phyloP scores from a whole-genome alignment of 2,888 invertebrate genomes.

The Ditylenchus weischeri region DNA sequence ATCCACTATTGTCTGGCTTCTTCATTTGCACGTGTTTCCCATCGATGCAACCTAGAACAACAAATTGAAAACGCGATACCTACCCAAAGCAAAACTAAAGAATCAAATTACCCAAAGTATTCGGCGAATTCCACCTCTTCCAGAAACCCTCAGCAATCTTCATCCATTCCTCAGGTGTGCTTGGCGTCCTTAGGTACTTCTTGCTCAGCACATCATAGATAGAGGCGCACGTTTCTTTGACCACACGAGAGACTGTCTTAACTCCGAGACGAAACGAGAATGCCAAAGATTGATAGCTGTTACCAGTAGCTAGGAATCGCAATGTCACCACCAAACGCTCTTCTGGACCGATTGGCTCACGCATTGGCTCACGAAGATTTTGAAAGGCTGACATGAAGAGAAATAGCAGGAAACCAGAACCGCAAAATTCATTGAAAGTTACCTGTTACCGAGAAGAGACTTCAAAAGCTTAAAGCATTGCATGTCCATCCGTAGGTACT shows the following conservation, averaged over 20 bases:
- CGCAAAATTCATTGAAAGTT: not conserved
- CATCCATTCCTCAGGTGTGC: not conserved
- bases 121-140: not conserved
- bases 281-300: conserved; percentile 1
- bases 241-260: not conserved
- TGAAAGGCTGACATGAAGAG: not conserved
- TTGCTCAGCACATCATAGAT: not conserved
- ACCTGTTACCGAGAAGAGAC: not conserved
- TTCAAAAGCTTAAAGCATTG: not conserved
- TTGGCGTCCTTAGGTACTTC: not conserved
- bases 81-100: not conserved
- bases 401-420: not conserved
- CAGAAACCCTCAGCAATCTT: not conserved
- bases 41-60: not conserved
- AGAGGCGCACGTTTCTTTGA: not conserved
- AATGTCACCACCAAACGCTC: conserved; percentile 2
- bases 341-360: not conserved
- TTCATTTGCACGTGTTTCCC: conserved; percentile 2
- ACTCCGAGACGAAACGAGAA: not conserved
- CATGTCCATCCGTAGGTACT: not conserved
- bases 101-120: not conserved
- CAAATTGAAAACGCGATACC: not conserved
- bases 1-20: not conserved
- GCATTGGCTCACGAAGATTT: not conserved
- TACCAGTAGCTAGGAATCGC: not conserved